Conservation (phyloP, 2,113 vertebrate genomes). For the Hucho hucho region DNA sequence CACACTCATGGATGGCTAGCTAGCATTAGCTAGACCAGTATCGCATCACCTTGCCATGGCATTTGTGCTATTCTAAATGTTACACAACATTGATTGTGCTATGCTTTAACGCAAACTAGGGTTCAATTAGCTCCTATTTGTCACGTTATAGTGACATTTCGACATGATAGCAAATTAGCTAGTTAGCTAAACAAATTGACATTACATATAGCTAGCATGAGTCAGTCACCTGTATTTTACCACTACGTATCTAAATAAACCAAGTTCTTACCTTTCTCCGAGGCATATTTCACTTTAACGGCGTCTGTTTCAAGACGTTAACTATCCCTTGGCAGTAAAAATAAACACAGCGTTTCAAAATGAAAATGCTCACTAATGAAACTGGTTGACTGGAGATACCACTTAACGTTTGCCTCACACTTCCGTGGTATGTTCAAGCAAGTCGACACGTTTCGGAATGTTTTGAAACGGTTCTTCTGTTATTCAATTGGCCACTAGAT, state of each 20-base stretch:
- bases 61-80: too few relatives aligned
- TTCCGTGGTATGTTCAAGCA: conserved; percentile 7
- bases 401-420: background rate
- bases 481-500: background rate
- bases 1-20: too few relatives aligned
- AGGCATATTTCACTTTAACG: conserved; percentile 16
- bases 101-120: too few relatives aligned
- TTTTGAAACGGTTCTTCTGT: background rate
- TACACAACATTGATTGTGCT: too few relatives aligned
- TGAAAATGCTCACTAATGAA: too few relatives aligned
- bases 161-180: background rate
- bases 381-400: background rate
- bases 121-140: too few relatives aligned
- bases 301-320: background rate
- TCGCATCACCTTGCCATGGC: too few relatives aligned
- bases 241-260: too few relatives aligned
- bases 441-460: background rate
- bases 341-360: background rate
- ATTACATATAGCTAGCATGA: background rate
- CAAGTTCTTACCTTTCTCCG: conserved; percentile 21
- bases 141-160: background rate
- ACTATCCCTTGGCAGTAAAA: conserved; percentile 2
- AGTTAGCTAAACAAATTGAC: background rate
- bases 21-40: too few relatives aligned
- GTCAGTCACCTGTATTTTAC: too few relatives aligned